phyloP scores from a whole-genome alignment of 2,888 invertebrate genomes.

The Ormia ochracea region DNA sequence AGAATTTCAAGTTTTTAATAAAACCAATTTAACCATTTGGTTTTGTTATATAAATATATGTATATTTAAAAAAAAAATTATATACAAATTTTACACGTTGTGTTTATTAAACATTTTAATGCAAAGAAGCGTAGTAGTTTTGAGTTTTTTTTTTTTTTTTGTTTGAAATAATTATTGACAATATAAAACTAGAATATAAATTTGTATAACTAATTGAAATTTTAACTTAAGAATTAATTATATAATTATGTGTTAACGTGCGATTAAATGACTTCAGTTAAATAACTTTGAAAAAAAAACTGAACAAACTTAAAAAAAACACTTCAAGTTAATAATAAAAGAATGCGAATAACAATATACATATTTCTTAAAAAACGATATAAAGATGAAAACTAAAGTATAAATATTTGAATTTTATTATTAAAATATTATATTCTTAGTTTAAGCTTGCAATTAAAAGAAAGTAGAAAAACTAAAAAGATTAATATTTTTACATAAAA shows the following conservation, averaged over 20 bases:
- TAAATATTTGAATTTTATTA: too few species aligned
- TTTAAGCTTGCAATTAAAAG: too few species aligned
- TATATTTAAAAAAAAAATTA: conserved; percentile 37
- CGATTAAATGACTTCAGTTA: conserved; percentile 19
- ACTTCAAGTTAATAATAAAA: background rate
- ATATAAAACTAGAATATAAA: conserved; percentile 19
- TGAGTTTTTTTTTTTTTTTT: conserved; percentile 61
- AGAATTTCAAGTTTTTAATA: too few species aligned
- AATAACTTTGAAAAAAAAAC: conserved; percentile 28
- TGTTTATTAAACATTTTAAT: conserved; percentile 67
- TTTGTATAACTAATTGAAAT: conserved; percentile 10
- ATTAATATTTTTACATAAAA: too few species aligned
- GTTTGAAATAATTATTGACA: conserved; percentile 32
- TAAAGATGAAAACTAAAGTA: too few species aligned
- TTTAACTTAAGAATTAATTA: conserved; percentile 41
- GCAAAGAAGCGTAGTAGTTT: conserved; percentile 69
- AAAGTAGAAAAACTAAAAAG: too few species aligned
- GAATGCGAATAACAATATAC: too few species aligned
- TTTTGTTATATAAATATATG: conserved; percentile 46
- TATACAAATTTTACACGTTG: conserved; percentile 60
- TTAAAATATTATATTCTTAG: too few species aligned
- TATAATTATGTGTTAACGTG: conserved; percentile 32
- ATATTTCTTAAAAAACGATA: too few species aligned
- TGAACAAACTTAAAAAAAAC: conserved; percentile 5
- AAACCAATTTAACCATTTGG: conserved; percentile 59